These are phyloP conservation scores for Calyptomena viridis DNA, from an alignment of 2,113 vertebrate species.

Conservation along the genomic window DNA sequence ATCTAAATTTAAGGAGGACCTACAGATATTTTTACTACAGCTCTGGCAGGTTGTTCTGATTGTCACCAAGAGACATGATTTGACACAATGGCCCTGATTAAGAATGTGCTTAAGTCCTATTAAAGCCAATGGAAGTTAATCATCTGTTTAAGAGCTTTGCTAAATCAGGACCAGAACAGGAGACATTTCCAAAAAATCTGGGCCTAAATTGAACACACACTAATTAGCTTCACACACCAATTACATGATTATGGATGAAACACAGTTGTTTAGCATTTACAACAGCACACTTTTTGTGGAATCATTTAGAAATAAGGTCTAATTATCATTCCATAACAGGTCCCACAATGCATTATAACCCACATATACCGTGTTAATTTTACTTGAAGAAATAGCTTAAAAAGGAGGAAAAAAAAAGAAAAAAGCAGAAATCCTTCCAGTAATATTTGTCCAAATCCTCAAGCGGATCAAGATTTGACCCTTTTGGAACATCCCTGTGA, in stretches of 20 bases:
- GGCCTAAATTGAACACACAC: constrained; percentile 24
- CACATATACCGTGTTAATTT: not conserved
- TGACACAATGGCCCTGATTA: constrained; percentile 59
- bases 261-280: constrained; percentile 44
- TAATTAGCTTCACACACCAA: constrained; percentile 54
- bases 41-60: constrained; percentile 23
- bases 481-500: not conserved
- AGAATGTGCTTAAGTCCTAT: constrained; percentile 62
- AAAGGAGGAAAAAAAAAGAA: not conserved
- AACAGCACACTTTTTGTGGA: constrained; percentile 16
- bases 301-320: constrained; percentile 42
- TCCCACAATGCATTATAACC: constrained; percentile 33
- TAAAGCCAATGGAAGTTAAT: constrained; percentile 67
- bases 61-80: constrained; percentile 47
- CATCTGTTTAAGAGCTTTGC: constrained; percentile 67
- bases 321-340: constrained; percentile 48
- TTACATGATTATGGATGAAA: constrained; percentile 50
- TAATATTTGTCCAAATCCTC: not conserved
- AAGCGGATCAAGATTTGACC: not conserved
- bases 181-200: constrained; percentile 65
- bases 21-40: not conserved
- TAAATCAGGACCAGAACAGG: constrained; percentile 66
- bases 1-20: constrained; percentile 15
- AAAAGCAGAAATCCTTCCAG: not conserved
- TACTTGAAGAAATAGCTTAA: not conserved